These are phyloP conservation scores for Molanna angustata DNA, from an alignment of 2,888 invertebrate genomes.

Conservation along the genomic window DNA sequence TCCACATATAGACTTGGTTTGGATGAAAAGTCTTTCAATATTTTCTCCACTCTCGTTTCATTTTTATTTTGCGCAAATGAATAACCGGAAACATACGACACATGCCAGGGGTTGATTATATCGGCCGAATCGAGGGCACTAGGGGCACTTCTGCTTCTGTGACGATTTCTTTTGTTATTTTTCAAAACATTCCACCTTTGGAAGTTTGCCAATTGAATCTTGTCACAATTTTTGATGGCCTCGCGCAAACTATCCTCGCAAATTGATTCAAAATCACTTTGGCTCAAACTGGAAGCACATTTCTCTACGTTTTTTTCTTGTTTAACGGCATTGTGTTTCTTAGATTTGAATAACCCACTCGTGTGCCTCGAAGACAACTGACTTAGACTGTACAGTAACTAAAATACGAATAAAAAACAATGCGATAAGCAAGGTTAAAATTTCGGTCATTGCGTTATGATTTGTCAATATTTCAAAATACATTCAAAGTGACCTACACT, in stretches of 20 bases:
- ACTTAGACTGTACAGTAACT: conserved; percentile 55
- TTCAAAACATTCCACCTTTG: conserved; percentile 13
- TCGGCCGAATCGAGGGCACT: conserved; percentile 9
- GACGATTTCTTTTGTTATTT: conserved; percentile 6
- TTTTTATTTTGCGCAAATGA: conserved; percentile 40
- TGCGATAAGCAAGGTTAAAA: conserved; percentile 23
- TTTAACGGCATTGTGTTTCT: conserved; percentile 47
- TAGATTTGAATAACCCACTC: conserved; percentile 47
- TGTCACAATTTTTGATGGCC: conserved; percentile 47
- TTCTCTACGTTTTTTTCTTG: conserved; percentile 43
- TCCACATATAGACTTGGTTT: conserved; percentile 21
- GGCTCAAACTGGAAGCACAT: conserved; percentile 32
- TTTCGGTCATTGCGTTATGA: conserved; percentile 11
- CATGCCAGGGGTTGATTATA: conserved; percentile 37
- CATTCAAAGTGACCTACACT: conserved; percentile 14
- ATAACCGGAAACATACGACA: conserved; percentile 40
- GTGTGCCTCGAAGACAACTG: conserved; percentile 49
- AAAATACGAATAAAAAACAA: conserved; percentile 39
- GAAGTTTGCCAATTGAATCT: conserved; percentile 31
- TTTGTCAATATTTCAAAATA: conserved; percentile 19
- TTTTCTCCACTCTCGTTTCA: conserved; percentile 9
- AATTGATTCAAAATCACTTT: conserved; percentile 38
- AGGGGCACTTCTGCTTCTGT: conserved; percentile 5
- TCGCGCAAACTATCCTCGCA: conserved; percentile 49
- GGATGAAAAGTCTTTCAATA: conserved; percentile 16